Evolutionary conservation across 2,888 invertebrate genomes (phyloP), one percentile per base, ranked within the genome.

Genomic region (Andrena hattorfiana): DNA sequence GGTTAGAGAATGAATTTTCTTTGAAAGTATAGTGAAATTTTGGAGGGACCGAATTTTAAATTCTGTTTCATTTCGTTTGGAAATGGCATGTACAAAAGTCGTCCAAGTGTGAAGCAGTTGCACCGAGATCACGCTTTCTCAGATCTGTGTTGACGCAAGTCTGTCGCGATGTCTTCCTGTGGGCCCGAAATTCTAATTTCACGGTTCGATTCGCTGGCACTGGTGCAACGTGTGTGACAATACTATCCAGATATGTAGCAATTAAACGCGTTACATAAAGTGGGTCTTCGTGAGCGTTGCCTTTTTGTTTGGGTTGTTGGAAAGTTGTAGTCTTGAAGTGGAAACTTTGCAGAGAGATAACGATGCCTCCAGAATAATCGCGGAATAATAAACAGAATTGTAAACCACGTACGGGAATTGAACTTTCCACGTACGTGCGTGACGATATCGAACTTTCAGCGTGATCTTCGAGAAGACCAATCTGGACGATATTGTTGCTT

Each of bases 111-210:
- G 74, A 81, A 78, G 68, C 35, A 77, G 69, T 69, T 76, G 62
- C 76, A 72, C 30, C 63, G 78, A 72, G 64, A 68, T 78, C 77
- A 28, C 71, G 73, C 73, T 90, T 85, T 86, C 87, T 86, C 83
- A 26, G 51, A 23, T 69, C 72, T 60, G 16, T 51, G 74, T 81
- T 79, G 68, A 64, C 68, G 78, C 71, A 83, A 85, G 75, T 81
- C 51, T 48, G 48, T 68, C 35, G 26, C 49, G 26, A 59, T 26
- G 35, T 30, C 60, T 63, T 48, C 54, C 54, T 42, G 23, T 8
- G 16, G 72, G 42, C 10, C 42, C 64, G 60, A 76, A 83, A 81
- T 51, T 84, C 72, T 80, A 81, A 83, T 76, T 77, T 71, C 54
- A 84, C 79, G 82, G 75, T 79, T 70, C 76, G 66, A 7, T 81